Evolutionary conservation across 2,888 invertebrate species (phyloP).

Genomic region (Ommatoiulus sabulosus): DNA sequence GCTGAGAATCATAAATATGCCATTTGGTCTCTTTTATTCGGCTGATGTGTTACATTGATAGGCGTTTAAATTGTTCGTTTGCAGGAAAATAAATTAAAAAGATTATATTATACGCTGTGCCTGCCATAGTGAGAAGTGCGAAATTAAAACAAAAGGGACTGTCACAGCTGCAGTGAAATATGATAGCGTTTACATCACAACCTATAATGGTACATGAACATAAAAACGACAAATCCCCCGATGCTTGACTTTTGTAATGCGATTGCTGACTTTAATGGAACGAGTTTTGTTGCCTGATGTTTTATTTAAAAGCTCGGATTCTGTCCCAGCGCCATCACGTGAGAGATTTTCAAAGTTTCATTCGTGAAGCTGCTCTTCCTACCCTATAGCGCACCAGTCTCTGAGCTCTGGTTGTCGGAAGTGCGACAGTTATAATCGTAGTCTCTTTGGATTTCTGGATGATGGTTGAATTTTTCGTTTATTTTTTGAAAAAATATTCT

Average conservation of each 20-base stretch:
- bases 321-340: not conserved
- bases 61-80: slow-evolving; percentile 46
- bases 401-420: no score
- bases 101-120: slow-evolving; percentile 5
- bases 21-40: slow-evolving; percentile 7
- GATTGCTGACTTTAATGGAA: slow-evolving; percentile 25
- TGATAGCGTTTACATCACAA: slow-evolving; percentile 18
- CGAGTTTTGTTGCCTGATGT: slow-evolving; percentile 19
- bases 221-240: not conserved
- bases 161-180: slow-evolving; percentile 48
- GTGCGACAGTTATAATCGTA: no score
- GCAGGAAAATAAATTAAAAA: slow-evolving; percentile 47
- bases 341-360: not conserved
- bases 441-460: no score
- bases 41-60: slow-evolving; percentile 48
- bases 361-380: no score
- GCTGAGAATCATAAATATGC: slow-evolving; percentile 29
- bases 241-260: slow-evolving; percentile 7
- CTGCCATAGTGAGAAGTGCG: slow-evolving; percentile 34
- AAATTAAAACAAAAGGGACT: slow-evolving; percentile 44
- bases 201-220: slow-evolving; percentile 28
- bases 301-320: not conserved
- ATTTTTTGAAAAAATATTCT: no score
- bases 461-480: no score
- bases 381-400: no score